Base-by-base conservation (phyloP, 1,140 invertebrate genomes). In the Phymorhynchus buccinoides region DNA sequence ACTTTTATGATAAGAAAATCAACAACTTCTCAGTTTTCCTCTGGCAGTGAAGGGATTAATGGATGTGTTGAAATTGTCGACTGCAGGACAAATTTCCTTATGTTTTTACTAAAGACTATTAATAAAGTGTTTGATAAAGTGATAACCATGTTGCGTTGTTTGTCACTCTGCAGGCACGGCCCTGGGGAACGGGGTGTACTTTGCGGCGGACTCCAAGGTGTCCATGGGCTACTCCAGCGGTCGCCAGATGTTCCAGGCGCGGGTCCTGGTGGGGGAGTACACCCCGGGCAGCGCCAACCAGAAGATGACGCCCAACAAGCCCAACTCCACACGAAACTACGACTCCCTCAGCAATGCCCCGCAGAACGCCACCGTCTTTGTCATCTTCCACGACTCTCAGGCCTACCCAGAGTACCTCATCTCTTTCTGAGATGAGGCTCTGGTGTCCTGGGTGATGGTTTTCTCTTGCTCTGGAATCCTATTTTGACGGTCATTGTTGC, bases 331-430 rank as follows among this genome's bases (percentile, higher is more conserved):
- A 48, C 79, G 73, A 30, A 48, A 86, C 27, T 91, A 89, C 81
- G 87, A 91, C 62, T 90, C 89, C 16, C 85, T 90, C 1, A 88
- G 87, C 7, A 85, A 90, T 35, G 88, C 88, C 14, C 2, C 1
- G 4, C 87, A 86, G 6, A 85, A 89, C 32, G 88, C 89, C 7
- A 12, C 1, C 3, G 88, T 91, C 56, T 91, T 84, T 73, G 81
- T 91, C n/a, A 89, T 91, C 30, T 91, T 91, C 37, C 83, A 88
- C 84, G 90, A 91, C 80, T 84, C 87, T 1, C 90, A 90, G 77
- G 90, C 88, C 1, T 91, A 91, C 85, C 90, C 90, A 30, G 86
- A 89, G 44, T 91, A 90, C 81, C 73, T 91, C 48, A 88, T 91
- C 4, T 85, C 86, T 42, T 80, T 84, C n/a, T 84, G 32, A 78